Base-by-base conservation (phyloP, 2,888 invertebrate genomes). In the Phasia obesa region DNA sequence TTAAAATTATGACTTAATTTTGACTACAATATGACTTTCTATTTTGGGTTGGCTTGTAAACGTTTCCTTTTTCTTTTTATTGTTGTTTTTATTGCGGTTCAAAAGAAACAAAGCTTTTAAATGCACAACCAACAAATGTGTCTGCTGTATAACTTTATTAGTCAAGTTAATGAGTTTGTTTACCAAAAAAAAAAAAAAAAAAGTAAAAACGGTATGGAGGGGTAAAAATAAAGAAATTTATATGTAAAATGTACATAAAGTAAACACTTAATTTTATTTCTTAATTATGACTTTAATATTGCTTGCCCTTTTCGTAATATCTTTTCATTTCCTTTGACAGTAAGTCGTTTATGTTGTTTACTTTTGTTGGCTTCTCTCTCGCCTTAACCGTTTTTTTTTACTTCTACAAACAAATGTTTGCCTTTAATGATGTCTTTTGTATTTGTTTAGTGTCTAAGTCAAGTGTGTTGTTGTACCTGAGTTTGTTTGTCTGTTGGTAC, bases 141-240 rank as follows among this genome's bases (percentile, higher is more conserved):
- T 71, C 38, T n/a, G n/a, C 17, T 47, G 11, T 53, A 44, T 59
- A 73, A 73, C 57, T 65, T 73, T 79, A 79, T 79, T 73, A 79
- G 79, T 67, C 79, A 73, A 79, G 79, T 73, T 79, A 79, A 79
- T 79, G 73, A 79, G 79, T 79, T 79, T 79, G 79, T 79, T 73
- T 55, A 38, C 51, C 13, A 64, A 53, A 13, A 49, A 42, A 15
- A 31, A 42, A 42, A 2, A 47, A 75, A 55, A 3, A 53, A 65
- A n/a, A 21, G 1, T 0, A 7, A n/a, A n/a, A 60, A 15, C 21
- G n/a, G 5, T 44, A 47, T 13, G 7, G 17, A 23, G 47, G 35
- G 47, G 35, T 5, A 59, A 44, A 44, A 70, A 31, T 17, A 47
- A 55, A 55, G 13, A 64, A 19, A 44, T 31, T 31, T 31, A 64